phyloP scores from a whole-genome alignment of 2,113 vertebrate genomes.

The Embiotoca jacksoni region DNA sequence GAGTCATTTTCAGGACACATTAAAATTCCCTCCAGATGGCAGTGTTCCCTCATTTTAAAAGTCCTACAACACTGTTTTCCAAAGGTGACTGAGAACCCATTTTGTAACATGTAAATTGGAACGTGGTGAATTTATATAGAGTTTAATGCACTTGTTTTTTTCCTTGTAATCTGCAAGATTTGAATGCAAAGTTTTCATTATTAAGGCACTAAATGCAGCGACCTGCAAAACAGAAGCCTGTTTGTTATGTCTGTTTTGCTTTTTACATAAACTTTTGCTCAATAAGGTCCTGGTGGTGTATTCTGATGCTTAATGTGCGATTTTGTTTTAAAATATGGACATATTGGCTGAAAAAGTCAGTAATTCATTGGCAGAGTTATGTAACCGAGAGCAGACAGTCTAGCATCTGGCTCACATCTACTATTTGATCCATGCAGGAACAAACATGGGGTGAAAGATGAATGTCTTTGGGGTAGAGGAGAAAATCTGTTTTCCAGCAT shows the following conservation, averaged over 20 bases:
- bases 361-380: conserved; percentile 57
- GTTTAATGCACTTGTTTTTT: conserved; percentile 3
- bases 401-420: conserved; percentile 77
- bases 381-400: conserved; percentile 66
- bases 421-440: conserved; percentile 74
- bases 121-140: conserved; percentile 22
- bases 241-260: conserved; percentile 15
- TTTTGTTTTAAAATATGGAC: conserved; percentile 45
- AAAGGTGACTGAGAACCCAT: conserved; percentile 65
- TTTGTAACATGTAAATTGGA: conserved; percentile 62
- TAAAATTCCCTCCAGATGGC: conserved; percentile 75
- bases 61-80: neutral
- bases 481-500: conserved; percentile 72
- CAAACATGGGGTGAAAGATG: conserved; percentile 73
- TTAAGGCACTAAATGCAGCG: neutral
- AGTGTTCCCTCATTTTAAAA: conserved; percentile 73
- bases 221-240: too few species aligned
- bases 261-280: conserved; percentile 25
- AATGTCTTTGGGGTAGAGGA: conserved; percentile 58
- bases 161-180: neutral
- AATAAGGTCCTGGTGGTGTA: conserved; percentile 12
- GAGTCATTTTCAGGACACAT: neutral
- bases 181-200: neutral
- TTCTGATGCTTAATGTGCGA: conserved; percentile 36
- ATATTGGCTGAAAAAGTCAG: conserved; percentile 19